Evolutionary conservation across 1,140 invertebrate genomes (phyloP), one percentile per base, ranked within the genome.

Genomic region (Heliconius eleuchia): DNA sequence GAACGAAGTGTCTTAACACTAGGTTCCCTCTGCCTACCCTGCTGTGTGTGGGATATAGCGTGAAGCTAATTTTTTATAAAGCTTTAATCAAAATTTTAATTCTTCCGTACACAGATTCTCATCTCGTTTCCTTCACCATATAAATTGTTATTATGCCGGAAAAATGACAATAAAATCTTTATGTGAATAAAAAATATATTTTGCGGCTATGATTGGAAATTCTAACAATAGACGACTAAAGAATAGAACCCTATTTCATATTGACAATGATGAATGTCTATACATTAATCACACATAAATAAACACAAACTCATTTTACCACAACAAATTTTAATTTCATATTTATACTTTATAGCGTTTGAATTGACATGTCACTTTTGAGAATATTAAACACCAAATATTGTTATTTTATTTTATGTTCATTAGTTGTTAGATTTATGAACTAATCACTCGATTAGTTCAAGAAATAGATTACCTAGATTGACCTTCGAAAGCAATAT

Each of bases 201-300:
- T 71, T 52, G 75, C 11, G 39, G 66, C 27, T 71, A 13, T 37
- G 70, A 77, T 77, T 52, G 30, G 39, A 72, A 77, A 46, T 57
- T 37, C 42, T 55, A 55, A 71, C 76, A 55, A 77, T 39, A 27
- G 76, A 72, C 27, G 46, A 77, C 70, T 72, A 77, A 72, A 71
- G 19, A 71, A 72, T 37, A 72, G 71, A 37, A 71, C 42, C 55
- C 55, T 76, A 76, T 76, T 76, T 80, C 55, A 30, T 71, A 78
- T 66, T 74, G 77, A 83, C 82, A 73, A 52, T 81, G 82, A 83
- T 39, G 73, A 79, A 83, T 81, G 82, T n/a, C 71, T 77, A 66
- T 71, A 77, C 78, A 79, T 79, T 79, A 79, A 79, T 79, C 73
- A 79, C 37, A n/a, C 46, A 42, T 46, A 76, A 76, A 66, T 71